Evolutionary conservation across 2,797 vertebrate species (phyloP).

Genomic region (Telmatherina bonti): DNA sequence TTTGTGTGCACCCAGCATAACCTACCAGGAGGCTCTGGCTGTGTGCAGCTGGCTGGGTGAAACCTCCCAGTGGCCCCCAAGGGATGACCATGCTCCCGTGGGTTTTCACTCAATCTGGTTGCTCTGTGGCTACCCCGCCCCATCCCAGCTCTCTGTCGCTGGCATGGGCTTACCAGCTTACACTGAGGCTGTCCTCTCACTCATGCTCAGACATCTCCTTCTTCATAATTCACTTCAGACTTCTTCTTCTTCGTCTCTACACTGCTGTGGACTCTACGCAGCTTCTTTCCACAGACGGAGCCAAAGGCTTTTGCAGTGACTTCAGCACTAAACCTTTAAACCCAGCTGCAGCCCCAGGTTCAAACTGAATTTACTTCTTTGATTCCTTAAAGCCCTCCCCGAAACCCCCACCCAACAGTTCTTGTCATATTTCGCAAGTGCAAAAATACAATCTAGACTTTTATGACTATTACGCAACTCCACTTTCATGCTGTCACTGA

Average conservation of each 20-base stretch:
- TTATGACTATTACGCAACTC: slow-evolving; percentile 16
- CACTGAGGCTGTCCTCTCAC: slow-evolving; percentile 5
- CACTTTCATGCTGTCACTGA: slow-evolving; percentile 20
- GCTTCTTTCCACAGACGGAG: slow-evolving; percentile 17
- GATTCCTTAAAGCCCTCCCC: neutral
- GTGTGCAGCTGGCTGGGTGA: slow-evolving; percentile 83
- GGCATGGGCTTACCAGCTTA: slow-evolving; percentile 35
- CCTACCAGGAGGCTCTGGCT: slow-evolving; percentile 79
- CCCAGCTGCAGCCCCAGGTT: slow-evolving; percentile 28
- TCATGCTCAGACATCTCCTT: neutral
- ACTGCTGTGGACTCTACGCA: slow-evolving; percentile 10
- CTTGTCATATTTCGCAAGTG: slow-evolving; percentile 15
- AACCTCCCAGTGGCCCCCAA: slow-evolving; percentile 72
- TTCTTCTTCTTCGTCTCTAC: slow-evolving; percentile 15
- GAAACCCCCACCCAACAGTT: neutral
- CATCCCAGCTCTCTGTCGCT: slow-evolving; percentile 42
- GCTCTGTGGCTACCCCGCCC: slow-evolving; percentile 56
- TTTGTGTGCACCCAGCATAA: slow-evolving; percentile 47
- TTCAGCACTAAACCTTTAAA: slow-evolving; percentile 44
- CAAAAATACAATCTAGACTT: slow-evolving; percentile 26
- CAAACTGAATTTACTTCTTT: slow-evolving; percentile 31
- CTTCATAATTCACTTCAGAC: neutral
- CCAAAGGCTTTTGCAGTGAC: slow-evolving; percentile 24
- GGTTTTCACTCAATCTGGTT: slow-evolving; percentile 70
- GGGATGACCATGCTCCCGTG: slow-evolving; percentile 73